Base-by-base conservation (phyloP, 2,888 invertebrate genomes). In the Thymelicus sylvestris region DNA sequence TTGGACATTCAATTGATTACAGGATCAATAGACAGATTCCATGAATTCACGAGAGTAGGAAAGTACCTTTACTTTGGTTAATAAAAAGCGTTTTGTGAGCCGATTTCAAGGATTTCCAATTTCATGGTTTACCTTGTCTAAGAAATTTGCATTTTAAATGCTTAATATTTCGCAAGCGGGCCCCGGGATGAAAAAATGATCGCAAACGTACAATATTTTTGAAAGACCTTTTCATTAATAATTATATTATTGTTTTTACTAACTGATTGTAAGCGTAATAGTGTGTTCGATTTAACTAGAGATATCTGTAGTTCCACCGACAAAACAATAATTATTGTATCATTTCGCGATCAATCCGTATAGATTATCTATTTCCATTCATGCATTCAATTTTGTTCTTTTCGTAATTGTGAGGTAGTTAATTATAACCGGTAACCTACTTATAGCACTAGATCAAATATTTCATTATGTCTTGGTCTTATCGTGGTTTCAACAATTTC, bases 1-100 rank as follows among this genome's bases (percentile, higher is more conserved):
- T 65, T 64, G 50, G 64, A 64, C 38, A 38, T 50, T 64, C 50
- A 64, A 50, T 63, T 31, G n/a, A 63, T 24, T 47, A 31, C 47
- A 47, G 62, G 12, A 10, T 44, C 10, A 12, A 44, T 44, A 12
- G 41, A 41, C 10, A 41, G 44, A 44, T 44, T 44, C 44, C 12
- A 44, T 44, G 44, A 8, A 10, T 12, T 44, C 44, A 44, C 44
- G 12, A 44, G 44, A 44, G 12, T 44, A 10, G 44, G 44, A 12
- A 8, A 10, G 41, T 44, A 44, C 8, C 4, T 44, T 44, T 44
- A 44, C 12, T 12, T 44, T 44, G 44, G 12, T 12, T 12, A 44
- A 12, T 4, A 44, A 44, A 44, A 44, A 44, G 5, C 31, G 5
- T 3, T 31, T 31, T 31, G 31, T 1, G 31, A 31, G 31, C 31